These are phyloP conservation scores for Tragelaphus oryx DNA, from an alignment of 2,797 vertebrate genomes.

Conservation along the genomic window DNA sequence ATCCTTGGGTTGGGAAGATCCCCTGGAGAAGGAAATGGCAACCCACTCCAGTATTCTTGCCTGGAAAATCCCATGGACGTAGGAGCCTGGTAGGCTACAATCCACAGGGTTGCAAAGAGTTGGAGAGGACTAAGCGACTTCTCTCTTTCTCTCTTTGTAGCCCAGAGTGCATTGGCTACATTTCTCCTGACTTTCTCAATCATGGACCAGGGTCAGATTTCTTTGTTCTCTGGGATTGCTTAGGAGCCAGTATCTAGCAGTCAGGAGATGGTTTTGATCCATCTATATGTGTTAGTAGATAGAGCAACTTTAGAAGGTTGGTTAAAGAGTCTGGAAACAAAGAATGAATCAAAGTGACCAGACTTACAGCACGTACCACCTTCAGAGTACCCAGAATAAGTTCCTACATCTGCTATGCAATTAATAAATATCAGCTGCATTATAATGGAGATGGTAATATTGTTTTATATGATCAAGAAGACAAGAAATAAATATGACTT, in stretches of 20 bases:
- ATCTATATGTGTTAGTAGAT: neutral
- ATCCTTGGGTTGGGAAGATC: neutral
- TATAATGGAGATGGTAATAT: neutral
- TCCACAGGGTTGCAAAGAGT: neutral
- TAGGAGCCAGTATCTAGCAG: neutral
- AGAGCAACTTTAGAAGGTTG: neutral
- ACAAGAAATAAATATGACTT: neutral
- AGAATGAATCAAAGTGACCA: neutral
- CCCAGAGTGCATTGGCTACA: neutral
- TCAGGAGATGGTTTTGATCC: neutral
- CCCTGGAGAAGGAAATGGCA: neutral
- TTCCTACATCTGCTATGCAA: neutral
- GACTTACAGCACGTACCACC: neutral
- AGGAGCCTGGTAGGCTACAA: neutral
- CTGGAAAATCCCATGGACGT: neutral
- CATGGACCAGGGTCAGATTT: neutral
- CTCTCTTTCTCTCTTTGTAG: neutral
- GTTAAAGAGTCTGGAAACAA: neutral
- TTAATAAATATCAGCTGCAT: neutral
- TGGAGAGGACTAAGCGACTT: neutral
- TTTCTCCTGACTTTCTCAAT: neutral
- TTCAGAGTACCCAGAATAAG: neutral
- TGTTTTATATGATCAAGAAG: neutral
- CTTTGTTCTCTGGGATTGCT: neutral
- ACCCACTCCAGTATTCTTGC: neutral